Percentiles rank a stretch among this genome's conserved stretches.
Evolutionary conservation across 2,113 vertebrate genomes (phyloP).

Genomic region (Centrocercus urophasianus): DNA sequence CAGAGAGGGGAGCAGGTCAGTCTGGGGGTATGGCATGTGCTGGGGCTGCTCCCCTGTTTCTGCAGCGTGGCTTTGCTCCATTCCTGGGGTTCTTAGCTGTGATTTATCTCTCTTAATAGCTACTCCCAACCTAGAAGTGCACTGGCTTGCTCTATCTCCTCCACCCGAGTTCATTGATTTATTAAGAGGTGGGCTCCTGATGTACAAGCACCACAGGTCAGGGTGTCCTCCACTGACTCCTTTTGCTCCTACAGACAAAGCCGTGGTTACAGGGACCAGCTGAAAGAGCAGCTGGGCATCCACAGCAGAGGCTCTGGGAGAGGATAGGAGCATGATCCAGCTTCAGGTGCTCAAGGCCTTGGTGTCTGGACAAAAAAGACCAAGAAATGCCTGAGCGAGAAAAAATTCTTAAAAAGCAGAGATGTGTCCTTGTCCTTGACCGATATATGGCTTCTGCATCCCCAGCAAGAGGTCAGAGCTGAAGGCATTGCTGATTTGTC

Average conservation of each 20-base stretch:
- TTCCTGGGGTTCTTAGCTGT: not conserved
- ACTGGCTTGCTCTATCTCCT: not conserved
- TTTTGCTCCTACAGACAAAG: not conserved
- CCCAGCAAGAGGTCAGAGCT: not conserved
- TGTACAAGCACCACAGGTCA: not conserved
- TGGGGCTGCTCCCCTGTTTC: fast-evolving
- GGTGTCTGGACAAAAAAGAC: not conserved
- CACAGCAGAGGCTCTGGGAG: not conserved
- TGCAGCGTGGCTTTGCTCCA: not conserved
- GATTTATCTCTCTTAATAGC: not conserved
- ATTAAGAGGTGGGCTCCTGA: not conserved
- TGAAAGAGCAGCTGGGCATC: not conserved
- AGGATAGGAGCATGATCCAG: not conserved
- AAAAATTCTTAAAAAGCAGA: not conserved
- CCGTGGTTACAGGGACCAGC: fast-evolving
- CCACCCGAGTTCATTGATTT: not conserved
- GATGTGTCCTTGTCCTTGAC: not conserved
- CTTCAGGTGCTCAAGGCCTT: not conserved
- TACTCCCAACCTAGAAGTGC: not conserved
- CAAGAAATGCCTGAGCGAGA: not conserved
- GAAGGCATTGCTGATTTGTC: not conserved
- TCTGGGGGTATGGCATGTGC: fast-evolving
- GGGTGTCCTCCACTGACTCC: not conserved
- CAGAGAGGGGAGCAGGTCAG: not conserved
- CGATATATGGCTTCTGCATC: not conserved